Evolutionary conservation across 2,797 vertebrate species (phyloP), one percentile per base, ranked within the genome.

Genomic region (Dicrostonyx torquatus): DNA sequence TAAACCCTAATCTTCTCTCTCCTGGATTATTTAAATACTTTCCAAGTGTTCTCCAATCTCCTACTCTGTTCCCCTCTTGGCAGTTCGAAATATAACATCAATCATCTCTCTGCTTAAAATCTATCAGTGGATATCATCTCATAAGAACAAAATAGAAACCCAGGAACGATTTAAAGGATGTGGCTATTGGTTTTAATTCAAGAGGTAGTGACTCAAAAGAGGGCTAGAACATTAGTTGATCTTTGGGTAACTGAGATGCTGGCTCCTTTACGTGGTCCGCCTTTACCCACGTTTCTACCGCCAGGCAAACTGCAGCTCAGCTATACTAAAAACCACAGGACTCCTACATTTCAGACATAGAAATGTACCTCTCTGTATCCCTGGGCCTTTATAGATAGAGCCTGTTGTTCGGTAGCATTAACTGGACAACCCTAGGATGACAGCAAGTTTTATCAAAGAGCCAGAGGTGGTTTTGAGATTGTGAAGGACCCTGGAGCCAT

Each of bases 101-200:
- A 89, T 68, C 20, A 68, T 83, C 80, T 40, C n/a, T 92, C 86
- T 96, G 76, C 72, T 94, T 94, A 91, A 94, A 94, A 76, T 12
- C 29, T 53, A 92, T 62, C n/a, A 80, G 79, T 48, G 90, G 94
- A 90, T 96, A 84, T 89, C 85, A 82, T n/a, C 29, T 22, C 78
- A 79, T 83, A 29, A 86, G 83, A 40, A 53, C 62, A 91, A 91
- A 91, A 79, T 53, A 89, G 20, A 84, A 91, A 91, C 84, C 55
- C 34, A 85, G 87, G 48, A 94, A 89, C 66, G 31, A 13, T 70
- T 96, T 95, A 50, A 89, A 94, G 87, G 53, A 70, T 12, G 68
- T 5, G 55, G 55, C 85, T 77, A 92, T 96, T 55, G 50, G 45
- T 24, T 91, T 93, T 55, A 72, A 11, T 45, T 50, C 48, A 60